Conservation (phyloP, 2,797 vertebrate genomes). For the Ceryle rudis region DNA sequence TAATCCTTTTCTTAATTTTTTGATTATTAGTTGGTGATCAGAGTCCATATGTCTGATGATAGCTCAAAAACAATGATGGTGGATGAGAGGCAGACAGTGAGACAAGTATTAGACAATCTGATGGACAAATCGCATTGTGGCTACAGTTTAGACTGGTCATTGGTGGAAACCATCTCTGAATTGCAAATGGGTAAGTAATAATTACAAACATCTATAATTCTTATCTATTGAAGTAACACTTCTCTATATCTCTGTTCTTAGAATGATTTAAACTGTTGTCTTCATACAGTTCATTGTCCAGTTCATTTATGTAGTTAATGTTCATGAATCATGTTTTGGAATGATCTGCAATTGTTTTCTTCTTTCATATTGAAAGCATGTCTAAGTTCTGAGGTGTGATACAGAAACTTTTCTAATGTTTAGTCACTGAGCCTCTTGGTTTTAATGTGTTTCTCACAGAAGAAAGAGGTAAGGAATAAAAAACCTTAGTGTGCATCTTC, state of each 20-base stretch:
- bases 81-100: conserved; percentile 95
- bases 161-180: conserved; percentile 95
- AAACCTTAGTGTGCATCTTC: neutral
- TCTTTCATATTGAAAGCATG: neutral
- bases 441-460: neutral
- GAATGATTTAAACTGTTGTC: neutral
- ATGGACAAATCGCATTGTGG: conserved; percentile 98
- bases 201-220: neutral
- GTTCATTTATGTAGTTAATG: neutral
- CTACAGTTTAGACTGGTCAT: conserved; percentile 95
- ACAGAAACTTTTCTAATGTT: neutral
- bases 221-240: neutral
- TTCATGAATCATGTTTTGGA: neutral
- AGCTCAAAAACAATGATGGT: conserved; percentile 99
- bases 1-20: conserved; percentile 18
- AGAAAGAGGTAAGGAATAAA: neutral
- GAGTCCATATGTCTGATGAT: conserved; percentile 98
- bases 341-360: neutral
- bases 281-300: neutral
- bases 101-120: conserved; percentile 96
- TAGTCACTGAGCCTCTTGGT: neutral
- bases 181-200: conserved; percentile 93
- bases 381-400: neutral
- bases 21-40: conserved; percentile 90
- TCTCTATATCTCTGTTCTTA: neutral